Evolutionary conservation across 92 coral and sea anemone genomes (phyloP).

Genomic region (Epizoanthus ramosus): DNA sequence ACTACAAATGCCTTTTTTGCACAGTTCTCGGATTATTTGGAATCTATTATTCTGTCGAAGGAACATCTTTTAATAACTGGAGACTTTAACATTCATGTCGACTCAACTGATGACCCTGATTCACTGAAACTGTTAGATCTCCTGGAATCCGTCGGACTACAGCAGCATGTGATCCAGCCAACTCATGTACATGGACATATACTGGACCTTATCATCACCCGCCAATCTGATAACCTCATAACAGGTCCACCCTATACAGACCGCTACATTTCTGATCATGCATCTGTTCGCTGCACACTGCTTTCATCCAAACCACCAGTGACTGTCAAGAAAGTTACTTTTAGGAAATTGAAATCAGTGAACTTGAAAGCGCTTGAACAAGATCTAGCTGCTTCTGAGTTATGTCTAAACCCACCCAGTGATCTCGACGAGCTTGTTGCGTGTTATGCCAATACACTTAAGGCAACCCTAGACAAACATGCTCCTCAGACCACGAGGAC

Average conservation of each 20-base stretch:
- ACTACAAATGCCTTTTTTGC: too few species aligned
- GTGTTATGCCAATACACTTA: conserved; percentile 30
- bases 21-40: too few species aligned
- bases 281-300: conserved; percentile 12
- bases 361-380: conserved; percentile 8
- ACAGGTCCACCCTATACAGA: background rate
- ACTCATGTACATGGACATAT: conserved; percentile 38
- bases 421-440: conserved; percentile 31
- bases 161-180: background rate
- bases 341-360: conserved; percentile 36
- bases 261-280: conserved; percentile 27
- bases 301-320: conserved; percentile 24
- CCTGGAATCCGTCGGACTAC: conserved; percentile 4
- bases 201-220: conserved; percentile 33
- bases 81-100: too few species aligned
- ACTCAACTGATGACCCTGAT: too few species aligned
- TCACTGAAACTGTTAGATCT: conserved; percentile 2
- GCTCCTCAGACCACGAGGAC: conserved; percentile 48
- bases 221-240: too few species aligned
- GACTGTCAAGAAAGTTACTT: conserved; percentile 19
- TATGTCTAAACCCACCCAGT: conserved; percentile 32
- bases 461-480: conserved; percentile 49
- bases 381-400: conserved; percentile 31
- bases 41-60: too few species aligned
- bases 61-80: too few species aligned